A percentile compares a stretch with the other conserved stretches of the same genome.
Conservation (phyloP, 1,140 invertebrate species). For the Euwallacea similis region DNA sequence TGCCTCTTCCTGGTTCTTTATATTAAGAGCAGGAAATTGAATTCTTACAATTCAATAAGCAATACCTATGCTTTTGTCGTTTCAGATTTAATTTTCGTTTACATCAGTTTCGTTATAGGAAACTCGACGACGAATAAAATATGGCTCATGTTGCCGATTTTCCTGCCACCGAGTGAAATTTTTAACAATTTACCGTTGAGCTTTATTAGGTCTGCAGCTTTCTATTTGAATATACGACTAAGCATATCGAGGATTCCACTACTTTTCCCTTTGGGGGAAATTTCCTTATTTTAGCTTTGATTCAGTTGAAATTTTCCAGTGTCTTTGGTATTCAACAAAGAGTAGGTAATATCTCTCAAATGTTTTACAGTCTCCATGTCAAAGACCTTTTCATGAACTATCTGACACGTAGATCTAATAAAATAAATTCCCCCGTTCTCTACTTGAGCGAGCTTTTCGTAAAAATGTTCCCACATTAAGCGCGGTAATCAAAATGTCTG, state of each 20-base stretch:
- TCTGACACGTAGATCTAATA: constrained; percentile 26
- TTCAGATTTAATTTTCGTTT: constrained; percentile 26
- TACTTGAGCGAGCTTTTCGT: constrained; percentile 16
- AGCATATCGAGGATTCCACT: too few relatives aligned
- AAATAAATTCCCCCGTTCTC: constrained; percentile 17
- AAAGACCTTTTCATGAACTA: constrained; percentile 10
- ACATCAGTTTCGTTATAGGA: neutral
- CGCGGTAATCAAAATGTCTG: constrained; percentile 16
- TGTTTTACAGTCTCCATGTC: neutral
- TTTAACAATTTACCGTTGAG: too few relatives aligned
- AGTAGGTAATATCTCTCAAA: too few relatives aligned
- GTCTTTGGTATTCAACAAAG: too few relatives aligned
- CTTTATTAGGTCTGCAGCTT: too few relatives aligned
- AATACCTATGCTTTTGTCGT: constrained; percentile 30
- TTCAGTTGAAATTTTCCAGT: too few relatives aligned
- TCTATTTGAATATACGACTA: too few relatives aligned
- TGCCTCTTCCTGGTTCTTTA: constrained; percentile 10
- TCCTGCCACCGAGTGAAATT: neutral
- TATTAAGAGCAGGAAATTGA: constrained; percentile 29
- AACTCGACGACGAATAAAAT: neutral
- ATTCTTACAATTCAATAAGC: constrained; percentile 30
- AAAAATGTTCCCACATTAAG: constrained; percentile 29
- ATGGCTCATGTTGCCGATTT: neutral
- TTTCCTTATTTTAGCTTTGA: too few relatives aligned
- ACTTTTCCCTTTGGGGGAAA: too few relatives aligned